Conservation (phyloP, 2,888 invertebrate genomes). For the Zelleria hepariella region DNA sequence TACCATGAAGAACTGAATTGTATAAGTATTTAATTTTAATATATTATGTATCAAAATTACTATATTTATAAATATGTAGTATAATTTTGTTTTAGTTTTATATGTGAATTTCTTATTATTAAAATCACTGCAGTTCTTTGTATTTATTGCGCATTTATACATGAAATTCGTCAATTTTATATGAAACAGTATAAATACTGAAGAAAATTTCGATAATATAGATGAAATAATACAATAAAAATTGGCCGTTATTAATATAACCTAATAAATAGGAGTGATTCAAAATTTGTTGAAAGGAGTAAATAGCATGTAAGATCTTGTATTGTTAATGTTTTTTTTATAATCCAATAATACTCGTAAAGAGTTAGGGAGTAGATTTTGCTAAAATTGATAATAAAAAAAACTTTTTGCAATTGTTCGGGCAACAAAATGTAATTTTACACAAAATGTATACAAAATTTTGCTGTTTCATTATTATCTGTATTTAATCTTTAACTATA, state of each 20-base stretch:
- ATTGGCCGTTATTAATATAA: not conserved
- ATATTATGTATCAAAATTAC: not conserved
- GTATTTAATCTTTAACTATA: not conserved
- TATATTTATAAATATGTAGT: not conserved
- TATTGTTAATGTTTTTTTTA: conserved; percentile 2
- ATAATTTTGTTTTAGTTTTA: not conserved
- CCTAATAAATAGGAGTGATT: not conserved
- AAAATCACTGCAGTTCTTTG: not conserved
- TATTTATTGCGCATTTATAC: not conserved
- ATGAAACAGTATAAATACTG: not conserved
- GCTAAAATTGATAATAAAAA: not conserved
- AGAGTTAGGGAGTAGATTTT: conserved; percentile 2
- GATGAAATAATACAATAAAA: not conserved
- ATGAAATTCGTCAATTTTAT: not conserved
- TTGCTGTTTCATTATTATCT: not conserved
- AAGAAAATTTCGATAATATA: not conserved
- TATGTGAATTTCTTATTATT: not conserved
- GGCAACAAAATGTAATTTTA: not conserved
- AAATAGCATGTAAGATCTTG: not conserved
- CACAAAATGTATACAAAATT: not conserved
- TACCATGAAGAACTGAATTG: conserved; percentile 27
- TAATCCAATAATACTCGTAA: not conserved
- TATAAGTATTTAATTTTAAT: conserved; percentile 20
- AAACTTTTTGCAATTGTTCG: not conserved
- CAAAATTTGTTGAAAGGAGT: not conserved